Evolutionary conservation across 2,113 vertebrate species (phyloP).

Genomic region (Mirounga angustirostris): DNA sequence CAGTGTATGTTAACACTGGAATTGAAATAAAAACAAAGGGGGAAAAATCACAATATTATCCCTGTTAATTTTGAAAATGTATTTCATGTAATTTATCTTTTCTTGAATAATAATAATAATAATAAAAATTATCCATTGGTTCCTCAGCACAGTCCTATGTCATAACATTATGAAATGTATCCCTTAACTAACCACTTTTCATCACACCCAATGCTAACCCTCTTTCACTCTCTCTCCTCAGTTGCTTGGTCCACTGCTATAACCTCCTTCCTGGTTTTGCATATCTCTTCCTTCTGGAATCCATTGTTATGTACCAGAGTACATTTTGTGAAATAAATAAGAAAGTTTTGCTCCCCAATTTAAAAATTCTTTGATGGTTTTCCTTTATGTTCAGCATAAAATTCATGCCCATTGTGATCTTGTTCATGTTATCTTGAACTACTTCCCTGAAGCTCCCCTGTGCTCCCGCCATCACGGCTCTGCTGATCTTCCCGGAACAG

Average conservation of each 20-base stretch:
- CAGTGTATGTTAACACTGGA: not conserved
- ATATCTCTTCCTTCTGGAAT: not conserved
- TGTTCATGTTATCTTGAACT: not conserved
- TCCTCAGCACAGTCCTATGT: not conserved
- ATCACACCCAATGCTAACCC: not conserved
- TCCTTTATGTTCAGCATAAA: not conserved
- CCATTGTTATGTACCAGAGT: not conserved
- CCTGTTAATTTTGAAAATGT: not conserved
- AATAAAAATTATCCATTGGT: not conserved
- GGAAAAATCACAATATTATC: not conserved
- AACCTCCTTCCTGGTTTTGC: not conserved
- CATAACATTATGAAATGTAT: not conserved
- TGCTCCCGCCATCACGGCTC: not conserved
- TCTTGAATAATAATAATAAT: not conserved
- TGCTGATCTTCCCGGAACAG: not conserved
- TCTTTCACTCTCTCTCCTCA: not conserved
- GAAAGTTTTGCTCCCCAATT: not conserved
- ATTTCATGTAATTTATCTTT: not conserved
- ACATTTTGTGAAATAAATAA: not conserved
- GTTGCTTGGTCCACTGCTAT: not conserved
- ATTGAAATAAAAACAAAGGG: not conserved
- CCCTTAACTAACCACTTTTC: not conserved
- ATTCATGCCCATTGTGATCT: not conserved
- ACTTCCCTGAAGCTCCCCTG: too few relatives aligned
- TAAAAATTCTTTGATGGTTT: not conserved